These are phyloP conservation scores for Drosophila suboccidentalis DNA, from an alignment of 2,888 invertebrate genomes.

Conservation along the genomic window DNA sequence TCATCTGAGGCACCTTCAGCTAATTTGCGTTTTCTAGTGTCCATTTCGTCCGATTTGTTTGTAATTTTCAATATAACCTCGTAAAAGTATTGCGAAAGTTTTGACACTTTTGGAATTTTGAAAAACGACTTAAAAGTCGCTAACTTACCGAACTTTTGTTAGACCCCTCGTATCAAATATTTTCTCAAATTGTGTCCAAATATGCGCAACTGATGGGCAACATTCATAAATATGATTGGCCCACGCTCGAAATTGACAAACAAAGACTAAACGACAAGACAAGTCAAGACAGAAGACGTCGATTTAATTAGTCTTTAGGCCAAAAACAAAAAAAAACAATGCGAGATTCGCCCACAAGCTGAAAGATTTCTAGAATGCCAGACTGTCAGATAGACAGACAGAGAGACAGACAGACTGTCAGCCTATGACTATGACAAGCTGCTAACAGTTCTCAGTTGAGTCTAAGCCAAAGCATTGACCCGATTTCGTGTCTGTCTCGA, in stretches of 20 bases:
- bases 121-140: too few species aligned
- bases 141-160: too few species aligned
- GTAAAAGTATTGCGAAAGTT: too few species aligned
- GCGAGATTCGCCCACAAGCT: slow-evolving; percentile 34
- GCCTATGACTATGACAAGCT: slow-evolving; percentile 28
- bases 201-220: slow-evolving; percentile 27
- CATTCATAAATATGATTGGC: slow-evolving; percentile 46
- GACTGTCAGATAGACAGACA: slow-evolving; percentile 13
- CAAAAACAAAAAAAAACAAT: not conserved
- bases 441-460: slow-evolving; percentile 40
- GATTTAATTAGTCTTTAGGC: slow-evolving; percentile 45
- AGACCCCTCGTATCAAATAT: too few species aligned
- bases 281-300: slow-evolving; percentile 19
- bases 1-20: too few species aligned
- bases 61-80: too few species aligned
- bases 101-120: too few species aligned
- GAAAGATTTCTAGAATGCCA: slow-evolving; percentile 14
- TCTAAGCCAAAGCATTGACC: slow-evolving; percentile 65
- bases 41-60: too few species aligned
- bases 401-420: slow-evolving; percentile 5
- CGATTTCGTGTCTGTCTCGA: slow-evolving; percentile 46
- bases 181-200: slow-evolving; percentile 57
- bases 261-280: slow-evolving; percentile 22
- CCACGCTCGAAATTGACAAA: slow-evolving; percentile 51
- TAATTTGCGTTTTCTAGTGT: too few species aligned